These are phyloP conservation scores for Erinaceus europaeus DNA, from an alignment of 2,113 vertebrate genomes.

Conservation along the genomic window DNA sequence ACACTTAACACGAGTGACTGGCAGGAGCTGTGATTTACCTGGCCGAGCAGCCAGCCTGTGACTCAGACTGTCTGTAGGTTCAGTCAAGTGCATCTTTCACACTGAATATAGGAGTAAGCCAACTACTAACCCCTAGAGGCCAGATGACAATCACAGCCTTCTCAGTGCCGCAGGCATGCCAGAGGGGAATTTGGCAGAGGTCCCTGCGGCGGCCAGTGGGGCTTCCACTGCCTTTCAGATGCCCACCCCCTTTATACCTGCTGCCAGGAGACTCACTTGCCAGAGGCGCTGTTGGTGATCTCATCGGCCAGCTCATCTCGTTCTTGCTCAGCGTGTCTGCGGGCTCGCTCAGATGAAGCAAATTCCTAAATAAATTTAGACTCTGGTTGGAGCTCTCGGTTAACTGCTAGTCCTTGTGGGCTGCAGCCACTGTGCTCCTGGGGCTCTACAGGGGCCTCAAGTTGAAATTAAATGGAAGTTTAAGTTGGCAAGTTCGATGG, in stretches of 20 bases:
- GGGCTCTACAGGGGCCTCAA: background rate
- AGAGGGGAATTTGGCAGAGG: accelerated
- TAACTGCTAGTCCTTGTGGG: background rate
- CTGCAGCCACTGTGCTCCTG: background rate
- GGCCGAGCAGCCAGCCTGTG: accelerated
- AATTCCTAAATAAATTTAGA: conserved; percentile 83
- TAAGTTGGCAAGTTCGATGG: background rate
- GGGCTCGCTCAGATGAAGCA: conserved; percentile 92
- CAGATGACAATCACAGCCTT: accelerated
- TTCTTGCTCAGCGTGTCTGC: conserved; percentile 96
- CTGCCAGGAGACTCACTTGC: conserved; percentile 88
- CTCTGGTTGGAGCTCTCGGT: background rate
- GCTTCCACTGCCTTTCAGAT: background rate
- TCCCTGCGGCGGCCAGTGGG: too few relatives aligned
- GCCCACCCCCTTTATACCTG: background rate
- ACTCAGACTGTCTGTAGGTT: too few relatives aligned
- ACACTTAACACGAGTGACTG: accelerated
- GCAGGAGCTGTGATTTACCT: accelerated
- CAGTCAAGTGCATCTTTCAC: background rate
- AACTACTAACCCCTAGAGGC: background rate
- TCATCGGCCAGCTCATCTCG: conserved; percentile 94
- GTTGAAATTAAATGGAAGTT: background rate
- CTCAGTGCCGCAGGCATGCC: accelerated
- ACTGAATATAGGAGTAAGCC: background rate
- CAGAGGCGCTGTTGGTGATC: conserved; percentile 95